phyloP scores from a whole-genome alignment of 2,888 invertebrate species.

The Nymphalis c-album region DNA sequence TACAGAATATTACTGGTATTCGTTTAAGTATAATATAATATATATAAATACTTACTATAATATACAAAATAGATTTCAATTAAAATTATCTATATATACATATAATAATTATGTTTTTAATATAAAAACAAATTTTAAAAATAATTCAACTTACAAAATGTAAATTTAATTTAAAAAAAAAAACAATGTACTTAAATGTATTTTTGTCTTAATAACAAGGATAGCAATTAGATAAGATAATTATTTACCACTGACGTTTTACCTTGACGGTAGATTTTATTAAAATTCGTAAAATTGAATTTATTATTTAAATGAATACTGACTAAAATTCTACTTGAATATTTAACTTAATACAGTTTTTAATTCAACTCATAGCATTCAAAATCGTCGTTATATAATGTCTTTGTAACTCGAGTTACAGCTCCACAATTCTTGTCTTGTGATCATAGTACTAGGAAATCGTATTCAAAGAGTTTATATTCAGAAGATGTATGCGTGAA shows the following conservation, averaged over 20 bases:
- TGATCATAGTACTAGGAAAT: constrained; percentile 45
- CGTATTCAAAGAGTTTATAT: constrained; percentile 50
- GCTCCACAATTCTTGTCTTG: constrained; percentile 1
- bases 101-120: background rate
- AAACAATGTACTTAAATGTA: constrained; percentile 12
- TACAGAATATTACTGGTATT: too few species aligned
- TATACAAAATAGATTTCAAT: background rate
- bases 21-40: background rate
- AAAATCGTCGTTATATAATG: too few species aligned
- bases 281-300: background rate
- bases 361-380: too few species aligned
- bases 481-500: constrained; percentile 49
- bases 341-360: too few species aligned
- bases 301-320: background rate
- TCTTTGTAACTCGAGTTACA: background rate
- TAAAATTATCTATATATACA: background rate
- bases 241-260: constrained; percentile 18
- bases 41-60: background rate
- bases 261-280: constrained; percentile 29
- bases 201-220: constrained; percentile 34
- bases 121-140: background rate
- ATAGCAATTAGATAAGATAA: constrained; percentile 37
- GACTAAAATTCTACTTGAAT: too few species aligned
- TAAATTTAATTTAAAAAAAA: background rate
- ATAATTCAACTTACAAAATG: background rate